Evolutionary conservation across 2,797 vertebrate species (phyloP).

Genomic region (Muraenolepis orangiensis): DNA sequence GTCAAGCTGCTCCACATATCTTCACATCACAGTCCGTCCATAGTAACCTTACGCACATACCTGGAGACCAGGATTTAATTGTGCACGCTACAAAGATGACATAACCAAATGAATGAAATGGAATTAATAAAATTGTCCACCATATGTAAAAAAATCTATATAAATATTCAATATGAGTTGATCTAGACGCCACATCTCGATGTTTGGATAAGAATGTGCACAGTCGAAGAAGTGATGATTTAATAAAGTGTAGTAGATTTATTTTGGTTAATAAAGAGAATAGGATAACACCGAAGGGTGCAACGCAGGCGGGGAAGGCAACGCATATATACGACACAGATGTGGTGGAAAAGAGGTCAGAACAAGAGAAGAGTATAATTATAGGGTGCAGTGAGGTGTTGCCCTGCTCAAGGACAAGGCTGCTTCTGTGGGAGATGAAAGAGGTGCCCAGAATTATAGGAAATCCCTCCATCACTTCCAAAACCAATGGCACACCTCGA

Average conservation of each 20-base stretch:
- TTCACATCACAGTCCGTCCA: not conserved
- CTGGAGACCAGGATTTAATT: not conserved
- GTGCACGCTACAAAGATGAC: not conserved
- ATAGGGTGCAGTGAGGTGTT: slow-evolving; percentile 18
- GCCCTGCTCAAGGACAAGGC: slow-evolving; percentile 21
- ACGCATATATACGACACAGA: not conserved
- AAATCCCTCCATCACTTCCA: slow-evolving; percentile 22
- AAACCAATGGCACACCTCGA: slow-evolving; percentile 7
- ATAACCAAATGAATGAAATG: not conserved
- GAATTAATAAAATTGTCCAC: not conserved
- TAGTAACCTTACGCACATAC: not conserved
- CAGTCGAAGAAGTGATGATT: not conserved
- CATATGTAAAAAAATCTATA: not conserved
- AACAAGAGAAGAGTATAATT: not conserved
- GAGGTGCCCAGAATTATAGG: slow-evolving; percentile 14
- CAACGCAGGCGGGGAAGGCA: not conserved
- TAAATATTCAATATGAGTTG: not conserved
- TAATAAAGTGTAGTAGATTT: not conserved
- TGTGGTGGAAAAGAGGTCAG: slow-evolving; percentile 10
- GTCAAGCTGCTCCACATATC: not conserved
- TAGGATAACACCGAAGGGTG: not conserved
- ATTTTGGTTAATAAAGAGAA: not conserved
- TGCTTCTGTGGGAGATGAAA: slow-evolving; percentile 31
- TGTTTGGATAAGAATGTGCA: not conserved
- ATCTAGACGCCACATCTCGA: not conserved